Evolutionary conservation across 1,140 invertebrate species (phyloP).

Genomic region (Halesus radiatus): DNA sequence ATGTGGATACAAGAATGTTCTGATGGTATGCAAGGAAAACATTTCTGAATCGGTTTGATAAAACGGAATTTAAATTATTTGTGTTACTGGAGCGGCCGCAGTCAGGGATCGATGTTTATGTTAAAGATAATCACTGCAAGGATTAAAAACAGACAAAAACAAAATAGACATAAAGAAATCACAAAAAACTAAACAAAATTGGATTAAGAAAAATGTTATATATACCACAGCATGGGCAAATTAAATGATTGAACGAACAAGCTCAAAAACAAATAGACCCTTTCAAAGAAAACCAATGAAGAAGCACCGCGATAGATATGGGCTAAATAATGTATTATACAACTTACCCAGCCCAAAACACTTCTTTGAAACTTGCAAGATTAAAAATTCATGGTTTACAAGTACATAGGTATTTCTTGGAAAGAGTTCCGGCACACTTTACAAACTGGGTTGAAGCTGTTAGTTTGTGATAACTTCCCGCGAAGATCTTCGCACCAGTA

Average conservation of each 20-base stretch:
- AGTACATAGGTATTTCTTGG: not conserved
- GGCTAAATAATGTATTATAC: too few relatives aligned
- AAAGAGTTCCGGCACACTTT: constrained; percentile 13
- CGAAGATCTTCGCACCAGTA: too few relatives aligned
- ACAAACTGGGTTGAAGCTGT: constrained; percentile 13
- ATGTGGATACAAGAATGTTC: too few relatives aligned
- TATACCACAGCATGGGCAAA: too few relatives aligned
- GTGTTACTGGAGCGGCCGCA: not conserved
- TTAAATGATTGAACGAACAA: not conserved
- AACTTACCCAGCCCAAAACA: not conserved
- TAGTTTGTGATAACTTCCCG: not conserved
- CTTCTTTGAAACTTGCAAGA: not conserved
- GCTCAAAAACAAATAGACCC: not conserved
- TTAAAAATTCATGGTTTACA: constrained; percentile 12
- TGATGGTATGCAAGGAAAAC: too few relatives aligned
- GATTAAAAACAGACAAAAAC: too few relatives aligned
- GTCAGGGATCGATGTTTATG: too few relatives aligned
- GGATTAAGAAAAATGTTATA: too few relatives aligned
- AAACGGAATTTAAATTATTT: constrained; percentile 21
- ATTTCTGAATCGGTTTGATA: not conserved
- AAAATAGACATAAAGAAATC: too few relatives aligned
- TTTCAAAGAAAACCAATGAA: not conserved
- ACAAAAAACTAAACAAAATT: too few relatives aligned
- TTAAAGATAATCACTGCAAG: too few relatives aligned
- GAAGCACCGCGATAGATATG: too few relatives aligned